phyloP scores from a whole-genome alignment of 2,888 invertebrate species.

The Dolichomitus sp. region DNA sequence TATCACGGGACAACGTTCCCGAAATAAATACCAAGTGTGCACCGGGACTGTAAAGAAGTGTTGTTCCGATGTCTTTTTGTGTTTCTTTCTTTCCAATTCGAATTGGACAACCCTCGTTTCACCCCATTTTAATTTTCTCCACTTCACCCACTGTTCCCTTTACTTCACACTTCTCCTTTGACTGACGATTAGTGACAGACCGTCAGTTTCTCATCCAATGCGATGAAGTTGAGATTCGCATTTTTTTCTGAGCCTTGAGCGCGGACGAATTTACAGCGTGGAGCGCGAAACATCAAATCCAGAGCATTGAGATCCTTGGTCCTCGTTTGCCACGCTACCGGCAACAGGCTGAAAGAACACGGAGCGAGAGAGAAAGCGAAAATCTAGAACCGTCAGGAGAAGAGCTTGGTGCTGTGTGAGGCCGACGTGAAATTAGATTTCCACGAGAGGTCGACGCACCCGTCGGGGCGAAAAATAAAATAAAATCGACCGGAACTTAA shows the following conservation, averaged over 20 bases:
- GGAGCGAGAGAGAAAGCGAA: conserved; percentile 26
- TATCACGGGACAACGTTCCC: not conserved
- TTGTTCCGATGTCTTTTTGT: not conserved
- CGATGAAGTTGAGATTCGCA: conserved; percentile 27
- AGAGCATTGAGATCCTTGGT: not conserved
- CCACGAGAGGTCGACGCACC: conserved; percentile 71
- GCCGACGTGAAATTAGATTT: conserved; percentile 75
- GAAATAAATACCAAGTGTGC: conserved; percentile 29
- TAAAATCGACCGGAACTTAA: conserved; percentile 74
- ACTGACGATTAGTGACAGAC: conserved; percentile 21
- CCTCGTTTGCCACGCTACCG: not conserved
- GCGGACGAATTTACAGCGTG: not conserved
- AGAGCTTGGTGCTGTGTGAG: conserved; percentile 47
- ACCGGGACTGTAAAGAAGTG: not conserved
- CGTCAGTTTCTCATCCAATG: not conserved
- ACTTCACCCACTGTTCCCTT: conserved; percentile 29
- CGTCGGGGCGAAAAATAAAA: conserved; percentile 70
- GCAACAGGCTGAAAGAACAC: not conserved
- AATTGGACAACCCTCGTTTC: conserved; percentile 17
- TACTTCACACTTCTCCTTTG: not conserved
- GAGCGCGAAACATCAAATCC: conserved; percentile 9
- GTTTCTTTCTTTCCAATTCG: not conserved
- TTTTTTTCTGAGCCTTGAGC: conserved; percentile 11
- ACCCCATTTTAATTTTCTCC: conserved; percentile 29
- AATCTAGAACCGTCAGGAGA: conserved; percentile 6